Percentiles rank a stretch among this genome's conserved stretches.
These are phyloP conservation scores for Aphaenogaster rudis DNA, from an alignment of 1,140 invertebrate species.

Conservation along the genomic window DNA sequence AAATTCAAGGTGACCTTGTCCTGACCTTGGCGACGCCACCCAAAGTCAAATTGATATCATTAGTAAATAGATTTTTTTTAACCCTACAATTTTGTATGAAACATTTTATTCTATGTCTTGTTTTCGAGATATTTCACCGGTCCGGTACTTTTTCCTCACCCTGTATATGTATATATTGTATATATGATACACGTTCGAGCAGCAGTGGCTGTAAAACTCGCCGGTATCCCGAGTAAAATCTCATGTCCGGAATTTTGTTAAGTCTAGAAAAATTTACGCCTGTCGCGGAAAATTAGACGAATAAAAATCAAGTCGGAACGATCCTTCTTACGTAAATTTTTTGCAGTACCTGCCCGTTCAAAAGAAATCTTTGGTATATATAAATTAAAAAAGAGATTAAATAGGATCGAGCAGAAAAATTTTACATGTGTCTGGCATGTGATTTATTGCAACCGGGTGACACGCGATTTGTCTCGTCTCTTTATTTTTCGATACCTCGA, in stretches of 20 bases:
- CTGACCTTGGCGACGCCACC: too few species aligned
- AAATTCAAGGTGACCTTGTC: too few species aligned
- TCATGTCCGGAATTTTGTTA: background rate
- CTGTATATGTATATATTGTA: too few species aligned
- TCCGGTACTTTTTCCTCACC: too few species aligned
- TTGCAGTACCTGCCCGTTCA: too few species aligned
- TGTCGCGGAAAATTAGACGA: background rate
- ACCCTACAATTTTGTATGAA: too few species aligned
- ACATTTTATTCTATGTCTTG: too few species aligned
- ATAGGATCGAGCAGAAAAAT: background rate
- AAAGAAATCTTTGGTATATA: background rate
- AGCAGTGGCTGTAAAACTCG: background rate
- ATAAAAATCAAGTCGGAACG: background rate
- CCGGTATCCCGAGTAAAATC: background rate
- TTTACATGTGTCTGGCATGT: background rate
- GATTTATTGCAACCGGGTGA: constrained; percentile 14
- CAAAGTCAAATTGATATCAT: too few species aligned
- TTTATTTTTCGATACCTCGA: constrained; percentile 20
- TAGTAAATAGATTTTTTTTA: too few species aligned
- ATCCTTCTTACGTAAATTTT: background rate
- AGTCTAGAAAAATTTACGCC: background rate
- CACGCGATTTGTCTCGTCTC: background rate
- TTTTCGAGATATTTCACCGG: too few species aligned
- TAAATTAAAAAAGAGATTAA: constrained; percentile 12
- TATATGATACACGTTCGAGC: constrained; percentile 17